phyloP scores from a whole-genome alignment of 1,140 invertebrate species.

The Plodia interpunctella region DNA sequence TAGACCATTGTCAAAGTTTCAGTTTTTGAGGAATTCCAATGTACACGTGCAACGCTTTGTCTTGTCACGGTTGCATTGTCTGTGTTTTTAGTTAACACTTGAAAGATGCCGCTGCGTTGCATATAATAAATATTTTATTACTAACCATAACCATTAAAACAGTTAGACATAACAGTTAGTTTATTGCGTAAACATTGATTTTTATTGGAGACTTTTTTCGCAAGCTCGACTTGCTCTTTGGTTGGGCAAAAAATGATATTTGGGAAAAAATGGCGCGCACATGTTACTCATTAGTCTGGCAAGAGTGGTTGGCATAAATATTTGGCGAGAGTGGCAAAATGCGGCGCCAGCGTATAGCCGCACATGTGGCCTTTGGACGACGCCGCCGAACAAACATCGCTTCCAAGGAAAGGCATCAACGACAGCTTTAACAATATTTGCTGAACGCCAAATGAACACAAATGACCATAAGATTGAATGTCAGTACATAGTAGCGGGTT shows the following conservation, averaged over 20 bases:
- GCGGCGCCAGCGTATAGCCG: slow-evolving; percentile 41
- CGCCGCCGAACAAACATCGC: slow-evolving; percentile 28
- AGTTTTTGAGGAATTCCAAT: slow-evolving; percentile 47
- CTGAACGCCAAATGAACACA: slow-evolving; percentile 65
- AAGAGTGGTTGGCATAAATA: slow-evolving; percentile 49
- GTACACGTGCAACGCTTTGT: slow-evolving; percentile 35
- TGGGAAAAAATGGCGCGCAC: slow-evolving; percentile 49
- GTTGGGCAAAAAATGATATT: slow-evolving; percentile 12
- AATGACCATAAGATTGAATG: slow-evolving; percentile 67
- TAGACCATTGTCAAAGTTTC: slow-evolving; percentile 35
- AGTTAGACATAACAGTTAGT: not conserved
- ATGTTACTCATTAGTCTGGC: slow-evolving; percentile 68
- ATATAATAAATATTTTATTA: slow-evolving; percentile 6
- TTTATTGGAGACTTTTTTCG: not conserved
- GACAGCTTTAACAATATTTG: slow-evolving; percentile 68
- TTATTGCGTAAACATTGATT: slow-evolving; percentile 4
- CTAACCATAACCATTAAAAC: not conserved
- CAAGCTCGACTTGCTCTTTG: not conserved
- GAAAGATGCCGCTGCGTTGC: slow-evolving; percentile 25
- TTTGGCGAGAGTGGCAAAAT: slow-evolving; percentile 59
- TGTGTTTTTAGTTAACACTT: slow-evolving; percentile 11
- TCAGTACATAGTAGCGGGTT: slow-evolving; percentile 12
- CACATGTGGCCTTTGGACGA: slow-evolving; percentile 39
- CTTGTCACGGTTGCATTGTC: slow-evolving; percentile 34
- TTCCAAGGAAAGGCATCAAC: slow-evolving; percentile 26